Base-by-base conservation (phyloP, 2,888 invertebrate species). In the Physocephala rufipes region DNA sequence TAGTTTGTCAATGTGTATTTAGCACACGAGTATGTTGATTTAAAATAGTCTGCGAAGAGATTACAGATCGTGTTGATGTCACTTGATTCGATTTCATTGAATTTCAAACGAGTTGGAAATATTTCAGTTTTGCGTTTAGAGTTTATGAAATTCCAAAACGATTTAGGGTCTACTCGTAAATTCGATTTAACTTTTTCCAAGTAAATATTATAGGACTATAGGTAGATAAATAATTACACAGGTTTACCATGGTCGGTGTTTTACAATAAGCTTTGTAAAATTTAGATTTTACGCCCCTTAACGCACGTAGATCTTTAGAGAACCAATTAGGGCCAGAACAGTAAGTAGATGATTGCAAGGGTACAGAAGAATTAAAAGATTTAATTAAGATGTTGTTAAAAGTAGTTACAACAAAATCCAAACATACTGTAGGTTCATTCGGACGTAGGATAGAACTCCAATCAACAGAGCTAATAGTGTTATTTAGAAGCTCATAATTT, bases 121-220 rank as follows among this genome's bases (percentile, higher is more conserved):
- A 55, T 55, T 21, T 9, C 19, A 36, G 5, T 36, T 36, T 36
- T 36, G 3, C 53, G 19, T 55, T 55, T n/a, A 7, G 24, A 26
- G 28, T 64, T 24, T 2, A 64, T 49, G 49, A 64, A 64, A 16
- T 64, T 64, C 24, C 24, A 64, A 51, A 64, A 64, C 24, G 47
- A 26, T 24, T 49, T 49, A 13, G 64, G 7, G n/a, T 64, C 59
- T 30, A 16, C 26, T 0, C 30, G 26, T 16, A 30, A 30, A n/a
- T 4, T 30, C 4, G n/a, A 49, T 19, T 49, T 49, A 4, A 3
- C 19, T 5, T 5, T 49, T 13, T 49, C 1, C n/a, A 49, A 13
- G 19, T 49, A 49, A 36, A 7, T 36, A 7, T 9, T 36, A 36
- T 36, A 36, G 9, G 36, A 36, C 9, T 36, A 36, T 9, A 36